Evolutionary conservation across 2,888 invertebrate species (phyloP).

Genomic region (Drosophila imparisetae): DNA sequence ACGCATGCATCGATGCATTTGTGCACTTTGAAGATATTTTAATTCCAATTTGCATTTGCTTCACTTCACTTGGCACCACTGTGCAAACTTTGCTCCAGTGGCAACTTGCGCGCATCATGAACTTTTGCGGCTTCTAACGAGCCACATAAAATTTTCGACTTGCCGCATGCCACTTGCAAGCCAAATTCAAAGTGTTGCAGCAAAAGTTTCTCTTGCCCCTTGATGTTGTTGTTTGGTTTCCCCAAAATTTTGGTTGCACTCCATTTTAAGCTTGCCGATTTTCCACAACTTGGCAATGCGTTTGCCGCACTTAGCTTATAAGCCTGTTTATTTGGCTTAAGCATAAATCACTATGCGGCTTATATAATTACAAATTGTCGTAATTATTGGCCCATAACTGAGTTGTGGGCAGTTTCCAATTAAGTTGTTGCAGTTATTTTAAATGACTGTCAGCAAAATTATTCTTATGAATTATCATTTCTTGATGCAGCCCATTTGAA

Average conservation of each 20-base stretch:
- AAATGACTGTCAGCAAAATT: not conserved
- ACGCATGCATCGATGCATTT: slow-evolving; percentile 7
- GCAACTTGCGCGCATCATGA: slow-evolving; percentile 36
- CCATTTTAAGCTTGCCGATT: slow-evolving; percentile 8
- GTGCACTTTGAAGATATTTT: slow-evolving; percentile 15
- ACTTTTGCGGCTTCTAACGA: slow-evolving; percentile 58
- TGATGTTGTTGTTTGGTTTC: slow-evolving; percentile 29
- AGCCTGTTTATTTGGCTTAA: not conserved
- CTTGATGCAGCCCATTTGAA: not conserved
- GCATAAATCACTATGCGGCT: not conserved
- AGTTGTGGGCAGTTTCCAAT: not conserved
- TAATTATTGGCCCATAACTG: slow-evolving; percentile 2
- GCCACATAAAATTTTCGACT: slow-evolving; percentile 59
- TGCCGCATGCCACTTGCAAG: slow-evolving; percentile 40
- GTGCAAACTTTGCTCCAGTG: slow-evolving; percentile 27
- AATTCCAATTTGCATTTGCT: slow-evolving; percentile 44
- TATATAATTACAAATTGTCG: not conserved
- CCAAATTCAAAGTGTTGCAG: slow-evolving; percentile 58
- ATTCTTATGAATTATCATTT: not conserved
- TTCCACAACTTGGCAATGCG: slow-evolving; percentile 11
- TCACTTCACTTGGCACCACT: slow-evolving; percentile 3
- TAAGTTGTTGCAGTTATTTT: not conserved
- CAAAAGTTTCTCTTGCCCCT: slow-evolving; percentile 44
- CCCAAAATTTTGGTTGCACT: slow-evolving; percentile 10
- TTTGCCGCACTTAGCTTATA: slow-evolving; percentile 17